phyloP scores from a whole-genome alignment of 1,140 invertebrate genomes.

The Camponotus floridanus region DNA sequence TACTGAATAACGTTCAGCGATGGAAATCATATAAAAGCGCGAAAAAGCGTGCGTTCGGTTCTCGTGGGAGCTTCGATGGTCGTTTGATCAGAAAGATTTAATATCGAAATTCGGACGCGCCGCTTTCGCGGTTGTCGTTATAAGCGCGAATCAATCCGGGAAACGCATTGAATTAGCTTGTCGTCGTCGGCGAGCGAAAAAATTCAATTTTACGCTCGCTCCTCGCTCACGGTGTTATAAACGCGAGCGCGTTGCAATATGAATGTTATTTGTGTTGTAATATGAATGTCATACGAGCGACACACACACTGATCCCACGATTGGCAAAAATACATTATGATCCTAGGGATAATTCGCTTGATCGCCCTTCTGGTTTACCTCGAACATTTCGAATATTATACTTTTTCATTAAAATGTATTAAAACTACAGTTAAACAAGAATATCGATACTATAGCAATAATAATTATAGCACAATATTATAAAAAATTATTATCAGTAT shows the following conservation, averaged over 20 bases:
- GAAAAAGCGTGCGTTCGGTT: constrained; percentile 4
- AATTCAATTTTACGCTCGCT: constrained; percentile 57
- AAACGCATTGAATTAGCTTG: constrained; percentile 48
- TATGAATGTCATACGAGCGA: too few relatives aligned
- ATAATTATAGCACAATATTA: not conserved
- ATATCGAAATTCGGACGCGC: constrained; percentile 43
- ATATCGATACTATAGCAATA: not conserved
- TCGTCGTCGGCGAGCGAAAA: constrained; percentile 47
- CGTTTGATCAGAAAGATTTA: constrained; percentile 47
- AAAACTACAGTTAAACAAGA: not conserved
- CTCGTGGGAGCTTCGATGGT: not conserved
- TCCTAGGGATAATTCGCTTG: too few relatives aligned
- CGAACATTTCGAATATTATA: too few relatives aligned
- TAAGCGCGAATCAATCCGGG: constrained; percentile 42
- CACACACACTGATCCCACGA: not conserved
- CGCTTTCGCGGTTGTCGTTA: constrained; percentile 20
- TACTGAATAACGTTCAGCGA: not conserved
- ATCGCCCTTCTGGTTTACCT: too few relatives aligned
- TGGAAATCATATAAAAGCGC: constrained; percentile 16
- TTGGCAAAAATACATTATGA: not conserved
- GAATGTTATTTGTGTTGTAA: too few relatives aligned
- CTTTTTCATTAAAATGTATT: too few relatives aligned
- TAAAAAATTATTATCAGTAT: not conserved
- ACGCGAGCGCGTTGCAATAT: constrained; percentile 14
- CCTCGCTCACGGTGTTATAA: not conserved